These are phyloP conservation scores for Aythya baeri DNA, from an alignment of 2,113 vertebrate genomes.

Conservation along the genomic window DNA sequence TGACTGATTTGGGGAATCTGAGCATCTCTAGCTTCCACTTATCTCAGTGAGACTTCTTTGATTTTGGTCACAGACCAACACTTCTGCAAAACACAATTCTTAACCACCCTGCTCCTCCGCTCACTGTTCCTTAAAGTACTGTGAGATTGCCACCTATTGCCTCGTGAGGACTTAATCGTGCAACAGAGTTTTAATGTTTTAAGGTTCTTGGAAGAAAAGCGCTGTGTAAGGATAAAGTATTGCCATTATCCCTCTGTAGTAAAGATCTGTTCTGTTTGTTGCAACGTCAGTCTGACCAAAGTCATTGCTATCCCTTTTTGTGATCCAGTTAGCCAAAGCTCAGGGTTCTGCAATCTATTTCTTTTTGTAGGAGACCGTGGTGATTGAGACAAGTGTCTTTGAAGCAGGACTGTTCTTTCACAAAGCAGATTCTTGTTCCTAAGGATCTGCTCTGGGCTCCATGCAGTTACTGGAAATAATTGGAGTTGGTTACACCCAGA, in stretches of 20 bases:
- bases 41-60: neutral
- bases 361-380: neutral
- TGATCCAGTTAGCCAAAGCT: neutral
- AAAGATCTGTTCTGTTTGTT: neutral
- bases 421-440: neutral
- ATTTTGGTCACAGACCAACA: neutral
- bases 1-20: slow-evolving; percentile 12
- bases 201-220: neutral
- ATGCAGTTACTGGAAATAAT: neutral
- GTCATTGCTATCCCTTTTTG: neutral
- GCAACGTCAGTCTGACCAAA: neutral
- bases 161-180: neutral
- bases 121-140: neutral
- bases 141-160: slow-evolving; percentile 34
- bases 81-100: neutral
- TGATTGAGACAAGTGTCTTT: neutral
- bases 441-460: neutral
- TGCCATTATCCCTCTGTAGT: neutral
- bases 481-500: fast-evolving
- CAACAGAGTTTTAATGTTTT: neutral
- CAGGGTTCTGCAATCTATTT: neutral
- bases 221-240: neutral
- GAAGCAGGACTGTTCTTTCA: neutral
- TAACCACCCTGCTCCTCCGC: neutral
- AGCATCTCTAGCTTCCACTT: neutral